Evolutionary conservation across 2,888 invertebrate species (phyloP).

Genomic region (Acleris sparsana): DNA sequence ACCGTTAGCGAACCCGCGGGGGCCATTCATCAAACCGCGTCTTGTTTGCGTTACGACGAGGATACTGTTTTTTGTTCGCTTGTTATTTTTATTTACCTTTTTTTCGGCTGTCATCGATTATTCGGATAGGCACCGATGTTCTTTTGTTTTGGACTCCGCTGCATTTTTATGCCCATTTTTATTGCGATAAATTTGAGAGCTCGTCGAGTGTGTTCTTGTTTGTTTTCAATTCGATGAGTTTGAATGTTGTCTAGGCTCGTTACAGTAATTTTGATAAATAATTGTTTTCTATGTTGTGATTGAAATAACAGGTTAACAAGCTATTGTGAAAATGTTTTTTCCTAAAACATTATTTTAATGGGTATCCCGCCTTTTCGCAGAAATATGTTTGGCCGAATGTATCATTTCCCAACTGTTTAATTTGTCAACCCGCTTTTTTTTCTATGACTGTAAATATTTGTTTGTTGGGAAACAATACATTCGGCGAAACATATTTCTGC

Average conservation of each 20-base stretch:
- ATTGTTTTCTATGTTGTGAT: background rate
- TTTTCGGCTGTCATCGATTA: constrained; percentile 29
- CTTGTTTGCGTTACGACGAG: constrained; percentile 61
- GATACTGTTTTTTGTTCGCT: constrained; percentile 62
- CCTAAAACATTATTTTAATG: too few relatives aligned
- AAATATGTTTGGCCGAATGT: too few relatives aligned
- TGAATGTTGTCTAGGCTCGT: background rate
- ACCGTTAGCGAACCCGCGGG: constrained; percentile 55
- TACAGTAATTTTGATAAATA: background rate
- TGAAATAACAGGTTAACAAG: too few relatives aligned
- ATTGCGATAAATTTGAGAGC: too few relatives aligned
- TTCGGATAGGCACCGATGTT: constrained; percentile 2
- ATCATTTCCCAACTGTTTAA: too few relatives aligned
- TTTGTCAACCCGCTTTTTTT: too few relatives aligned
- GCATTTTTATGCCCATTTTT: too few relatives aligned
- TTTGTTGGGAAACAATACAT: too few relatives aligned
- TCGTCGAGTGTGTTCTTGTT: background rate
- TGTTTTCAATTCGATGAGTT: background rate
- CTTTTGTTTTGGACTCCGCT: background rate
- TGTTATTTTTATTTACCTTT: constrained; percentile 39
- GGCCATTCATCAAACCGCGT: constrained; percentile 67
- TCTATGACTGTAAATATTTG: too few relatives aligned
- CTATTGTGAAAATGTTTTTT: too few relatives aligned
- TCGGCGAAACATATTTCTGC: too few relatives aligned
- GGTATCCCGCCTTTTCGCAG: too few relatives aligned